phyloP scores from a whole-genome alignment of 2,888 invertebrate species.

The Agriopis aurantiaria region DNA sequence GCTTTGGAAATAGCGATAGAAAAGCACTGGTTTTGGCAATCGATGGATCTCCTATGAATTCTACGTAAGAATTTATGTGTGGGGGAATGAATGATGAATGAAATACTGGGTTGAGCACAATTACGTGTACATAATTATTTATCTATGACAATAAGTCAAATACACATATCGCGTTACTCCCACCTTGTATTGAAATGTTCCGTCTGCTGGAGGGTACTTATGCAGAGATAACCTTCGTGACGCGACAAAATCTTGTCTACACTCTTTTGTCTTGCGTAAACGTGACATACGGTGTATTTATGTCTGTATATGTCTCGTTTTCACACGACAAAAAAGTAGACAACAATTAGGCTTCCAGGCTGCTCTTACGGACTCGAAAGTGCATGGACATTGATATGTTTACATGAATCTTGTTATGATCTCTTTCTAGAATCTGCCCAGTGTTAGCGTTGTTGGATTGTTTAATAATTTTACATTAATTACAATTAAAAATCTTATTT shows the following conservation, averaged over 20 bases:
- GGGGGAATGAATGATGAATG: constrained; percentile 57
- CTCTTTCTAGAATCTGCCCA: constrained; percentile 85
- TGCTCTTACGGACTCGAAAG: constrained; percentile 36
- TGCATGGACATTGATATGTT: constrained; percentile 61
- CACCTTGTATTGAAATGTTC: constrained; percentile 61
- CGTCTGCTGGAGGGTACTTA: constrained; percentile 24
- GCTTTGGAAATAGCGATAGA: constrained; percentile 51
- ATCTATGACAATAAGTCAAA: constrained; percentile 81
- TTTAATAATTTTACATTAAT: constrained; percentile 73
- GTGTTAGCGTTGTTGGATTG: constrained; percentile 81
- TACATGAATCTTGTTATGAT: constrained; percentile 84
- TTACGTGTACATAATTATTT: constrained; percentile 71
- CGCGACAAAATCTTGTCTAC: background rate
- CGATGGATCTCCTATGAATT: constrained; percentile 72
- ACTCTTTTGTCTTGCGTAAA: background rate
- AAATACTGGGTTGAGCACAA: constrained; percentile 83
- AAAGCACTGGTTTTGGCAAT: constrained; percentile 51
- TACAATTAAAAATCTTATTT: constrained; percentile 74
- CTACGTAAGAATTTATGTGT: constrained; percentile 60
- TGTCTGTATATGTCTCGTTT: background rate
- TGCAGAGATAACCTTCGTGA: background rate
- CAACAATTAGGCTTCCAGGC: background rate
- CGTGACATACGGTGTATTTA: background rate
- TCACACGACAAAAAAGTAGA: background rate
- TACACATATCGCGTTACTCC: constrained; percentile 80